Evolutionary conservation across 2,888 invertebrate genomes (phyloP), one percentile per base, ranked within the genome.

Genomic region (Microctonus hyperodae): DNA sequence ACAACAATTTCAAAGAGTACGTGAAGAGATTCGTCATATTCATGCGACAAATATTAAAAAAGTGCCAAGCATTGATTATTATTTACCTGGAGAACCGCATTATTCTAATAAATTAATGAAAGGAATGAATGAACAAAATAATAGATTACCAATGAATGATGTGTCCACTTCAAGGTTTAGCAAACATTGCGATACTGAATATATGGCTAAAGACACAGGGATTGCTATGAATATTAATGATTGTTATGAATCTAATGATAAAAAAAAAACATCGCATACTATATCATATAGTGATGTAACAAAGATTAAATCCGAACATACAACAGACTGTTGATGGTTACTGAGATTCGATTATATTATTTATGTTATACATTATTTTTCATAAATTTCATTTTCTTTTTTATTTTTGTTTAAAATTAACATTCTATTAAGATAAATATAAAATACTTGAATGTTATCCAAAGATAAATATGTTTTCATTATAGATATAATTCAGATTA

Each of bases 1-100:
- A 56, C 73, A 55, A 31, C 68, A 77, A 70, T 70, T 81, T 7
- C 53, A 56, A 20, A 74, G 78, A 33, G 48, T 80, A 16, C 70
- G 67, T 60, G 50, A 63, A 37, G 68, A 48, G 44, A n/a, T 56
- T 69, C 28, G 58, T 58, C 13, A 61, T 35, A 57, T 44, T 50
- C 10, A 58, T 69, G 25, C 40, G n/a, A 35, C 6, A 50, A 23
- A 16, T 16, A 9, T 16, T 16, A 4, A 55, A 28, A 13, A n/a
- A 2, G 2, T 16, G 50, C 25, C 44, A 1, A 31, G 22, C 2
- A 31, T 23, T 10, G 64, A 72, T 10, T 69, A 67, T 67, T 61
- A 56, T 37, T 60, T 20, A 16, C 20, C 11, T 7, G 67, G 59
- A n/a, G 70, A 72, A 31, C 35, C 62, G 2, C 62, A 72, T 55